Conservation (phyloP, 2,888 invertebrate species). For the Rhogogaster chlorosoma region DNA sequence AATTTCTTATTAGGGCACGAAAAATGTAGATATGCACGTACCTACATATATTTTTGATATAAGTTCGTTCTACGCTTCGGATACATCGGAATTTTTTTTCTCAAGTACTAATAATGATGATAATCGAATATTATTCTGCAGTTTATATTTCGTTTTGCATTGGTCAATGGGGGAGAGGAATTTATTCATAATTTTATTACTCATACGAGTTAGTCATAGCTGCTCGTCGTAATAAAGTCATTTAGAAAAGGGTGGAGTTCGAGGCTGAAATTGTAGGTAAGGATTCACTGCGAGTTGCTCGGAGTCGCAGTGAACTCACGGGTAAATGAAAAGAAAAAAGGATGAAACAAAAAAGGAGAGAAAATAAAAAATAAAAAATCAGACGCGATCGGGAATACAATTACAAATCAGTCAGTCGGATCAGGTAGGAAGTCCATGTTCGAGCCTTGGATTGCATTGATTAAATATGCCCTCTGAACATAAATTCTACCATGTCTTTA, state of each 20-base stretch:
- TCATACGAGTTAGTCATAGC: neutral
- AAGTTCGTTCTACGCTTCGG: neutral
- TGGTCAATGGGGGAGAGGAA: neutral
- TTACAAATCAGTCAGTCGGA: conserved; percentile 23
- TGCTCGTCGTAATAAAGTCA: neutral
- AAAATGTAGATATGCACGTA: neutral
- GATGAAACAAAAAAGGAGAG: neutral
- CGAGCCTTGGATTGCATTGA: conserved; percentile 22
- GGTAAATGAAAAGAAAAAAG: neutral
- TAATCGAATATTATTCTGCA: neutral
- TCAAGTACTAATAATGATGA: neutral
- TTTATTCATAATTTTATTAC: neutral
- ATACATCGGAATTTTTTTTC: neutral
- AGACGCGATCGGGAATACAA: conserved; percentile 34
- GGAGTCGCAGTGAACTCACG: neutral
- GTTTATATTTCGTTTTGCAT: neutral
- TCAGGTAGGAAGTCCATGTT: conserved; percentile 38
- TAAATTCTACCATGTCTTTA: neutral
- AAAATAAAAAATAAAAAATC: conserved; percentile 11
- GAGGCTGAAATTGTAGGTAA: neutral
- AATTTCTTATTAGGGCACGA: neutral
- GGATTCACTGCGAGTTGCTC: neutral
- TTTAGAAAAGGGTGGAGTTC: neutral
- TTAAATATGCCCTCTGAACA: conserved; percentile 34
- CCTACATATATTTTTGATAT: neutral